These are phyloP conservation scores for Dicaeum eximium DNA, from an alignment of 2,113 vertebrate genomes.

Conservation along the genomic window DNA sequence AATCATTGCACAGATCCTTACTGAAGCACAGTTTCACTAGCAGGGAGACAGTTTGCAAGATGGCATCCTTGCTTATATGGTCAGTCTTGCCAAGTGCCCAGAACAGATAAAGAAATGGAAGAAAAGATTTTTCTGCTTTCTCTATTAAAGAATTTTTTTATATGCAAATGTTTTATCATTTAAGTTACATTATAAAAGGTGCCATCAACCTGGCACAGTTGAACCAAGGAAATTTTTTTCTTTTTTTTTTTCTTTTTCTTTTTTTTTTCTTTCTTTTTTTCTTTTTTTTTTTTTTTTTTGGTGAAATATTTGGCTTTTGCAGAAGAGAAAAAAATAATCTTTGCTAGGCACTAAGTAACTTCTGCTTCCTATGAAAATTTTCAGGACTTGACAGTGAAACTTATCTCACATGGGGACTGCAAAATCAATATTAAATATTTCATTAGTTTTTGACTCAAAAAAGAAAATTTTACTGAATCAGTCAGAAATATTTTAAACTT, in stretches of 20 bases:
- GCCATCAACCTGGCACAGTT: background rate
- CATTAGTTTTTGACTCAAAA: background rate
- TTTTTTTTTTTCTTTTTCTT: rapidly evolving
- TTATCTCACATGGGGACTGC: background rate
- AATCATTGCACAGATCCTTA: background rate
- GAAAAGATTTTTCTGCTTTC: background rate
- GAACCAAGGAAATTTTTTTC: background rate
- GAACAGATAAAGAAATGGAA: background rate
- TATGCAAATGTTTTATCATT: background rate
- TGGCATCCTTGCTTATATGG: background rate
- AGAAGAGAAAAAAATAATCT: background rate
- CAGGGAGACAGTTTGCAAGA: background rate
- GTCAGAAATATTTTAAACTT: background rate
- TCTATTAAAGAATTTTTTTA: background rate
- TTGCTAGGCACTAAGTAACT: background rate
- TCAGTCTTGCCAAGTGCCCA: background rate
- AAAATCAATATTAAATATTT: background rate
- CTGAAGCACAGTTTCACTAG: background rate
- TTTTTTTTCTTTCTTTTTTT: no score
- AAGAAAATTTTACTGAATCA: background rate
- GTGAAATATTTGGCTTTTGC: background rate
- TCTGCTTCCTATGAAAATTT: background rate
- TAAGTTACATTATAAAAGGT: background rate
- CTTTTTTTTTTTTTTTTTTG: background rate
- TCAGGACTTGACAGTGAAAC: background rate